Evolutionary conservation across 1,140 invertebrate species (phyloP).

Genomic region (Philotrypesis tridentata): DNA sequence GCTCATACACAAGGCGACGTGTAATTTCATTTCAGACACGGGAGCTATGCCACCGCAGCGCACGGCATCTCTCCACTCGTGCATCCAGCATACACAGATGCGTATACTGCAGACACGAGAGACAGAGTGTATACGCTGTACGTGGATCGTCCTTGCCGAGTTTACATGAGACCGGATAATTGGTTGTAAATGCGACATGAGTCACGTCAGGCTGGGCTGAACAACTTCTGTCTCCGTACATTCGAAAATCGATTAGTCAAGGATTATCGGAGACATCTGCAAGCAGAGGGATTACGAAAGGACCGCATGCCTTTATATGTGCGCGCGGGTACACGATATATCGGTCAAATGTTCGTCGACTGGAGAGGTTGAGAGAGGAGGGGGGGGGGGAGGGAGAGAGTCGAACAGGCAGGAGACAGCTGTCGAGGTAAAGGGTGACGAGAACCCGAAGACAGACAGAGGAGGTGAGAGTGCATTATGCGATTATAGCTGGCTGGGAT

Average conservation of each 20-base stretch:
- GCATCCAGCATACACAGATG: not conserved
- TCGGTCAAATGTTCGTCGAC: not conserved
- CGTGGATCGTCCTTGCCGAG: not conserved
- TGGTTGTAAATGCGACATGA: conserved; percentile 34
- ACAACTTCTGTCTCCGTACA: not conserved
- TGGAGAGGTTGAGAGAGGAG: not conserved
- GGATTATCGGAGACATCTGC: conserved; percentile 8
- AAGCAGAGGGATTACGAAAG: not conserved
- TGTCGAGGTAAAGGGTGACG: not conserved
- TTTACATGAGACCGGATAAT: not conserved
- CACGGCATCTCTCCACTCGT: not conserved
- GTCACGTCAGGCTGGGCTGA: not conserved
- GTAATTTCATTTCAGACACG: conserved; percentile 15
- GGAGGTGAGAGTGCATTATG: not conserved
- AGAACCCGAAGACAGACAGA: not conserved
- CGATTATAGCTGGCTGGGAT: not conserved
- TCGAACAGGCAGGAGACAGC: no score
- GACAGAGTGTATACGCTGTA: not conserved
- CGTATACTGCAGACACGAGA: not conserved
- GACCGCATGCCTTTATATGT: not conserved
- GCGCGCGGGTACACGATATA: not conserved
- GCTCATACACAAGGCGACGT: not conserved
- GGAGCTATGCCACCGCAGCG: not conserved
- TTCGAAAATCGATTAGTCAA: conserved; percentile 26
- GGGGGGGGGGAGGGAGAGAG: no score